Evolutionary conservation across 1,140 invertebrate genomes (phyloP).

Genomic region (Radopholus similis): DNA sequence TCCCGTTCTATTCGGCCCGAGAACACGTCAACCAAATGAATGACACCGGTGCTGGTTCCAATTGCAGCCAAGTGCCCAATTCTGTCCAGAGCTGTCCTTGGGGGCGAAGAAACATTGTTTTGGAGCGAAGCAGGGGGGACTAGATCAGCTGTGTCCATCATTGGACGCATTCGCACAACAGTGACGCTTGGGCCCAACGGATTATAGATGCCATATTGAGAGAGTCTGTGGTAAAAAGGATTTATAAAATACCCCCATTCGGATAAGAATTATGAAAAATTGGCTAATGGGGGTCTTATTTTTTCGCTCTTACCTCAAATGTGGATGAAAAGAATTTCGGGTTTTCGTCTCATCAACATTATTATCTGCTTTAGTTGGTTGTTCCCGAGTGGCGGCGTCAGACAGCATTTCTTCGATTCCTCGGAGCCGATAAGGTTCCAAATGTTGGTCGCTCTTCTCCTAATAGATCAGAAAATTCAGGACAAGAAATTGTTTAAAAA

Average conservation of each 20-base stretch:
- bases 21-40: conserved; percentile 44
- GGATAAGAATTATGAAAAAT: conserved; percentile 16
- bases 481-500: conserved; percentile 25
- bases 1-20: conserved; percentile 29
- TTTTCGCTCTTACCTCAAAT: not conserved
- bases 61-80: conserved; percentile 38
- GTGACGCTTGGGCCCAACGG: conserved; percentile 28
- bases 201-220: conserved; percentile 24
- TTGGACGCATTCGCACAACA: conserved; percentile 40
- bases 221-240: conserved; percentile 26
- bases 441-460: not conserved
- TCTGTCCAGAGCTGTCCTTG: not conserved
- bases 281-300: not conserved
- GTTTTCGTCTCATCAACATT: too few species aligned
- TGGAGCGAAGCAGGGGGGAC: conserved; percentile 1
- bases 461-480: conserved; percentile 18
- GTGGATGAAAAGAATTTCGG: not conserved
- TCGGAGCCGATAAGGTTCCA: conserved; percentile 10
- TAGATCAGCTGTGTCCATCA: conserved; percentile 26
- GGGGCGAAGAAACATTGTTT: not conserved
- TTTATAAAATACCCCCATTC: conserved; percentile 14
- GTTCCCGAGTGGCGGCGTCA: too few species aligned
- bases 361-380: too few species aligned
- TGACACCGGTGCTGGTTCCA: conserved; percentile 27
- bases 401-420: not conserved